Evolutionary conservation across 2,797 vertebrate species (phyloP).

Genomic region (Todus mexicanus): DNA sequence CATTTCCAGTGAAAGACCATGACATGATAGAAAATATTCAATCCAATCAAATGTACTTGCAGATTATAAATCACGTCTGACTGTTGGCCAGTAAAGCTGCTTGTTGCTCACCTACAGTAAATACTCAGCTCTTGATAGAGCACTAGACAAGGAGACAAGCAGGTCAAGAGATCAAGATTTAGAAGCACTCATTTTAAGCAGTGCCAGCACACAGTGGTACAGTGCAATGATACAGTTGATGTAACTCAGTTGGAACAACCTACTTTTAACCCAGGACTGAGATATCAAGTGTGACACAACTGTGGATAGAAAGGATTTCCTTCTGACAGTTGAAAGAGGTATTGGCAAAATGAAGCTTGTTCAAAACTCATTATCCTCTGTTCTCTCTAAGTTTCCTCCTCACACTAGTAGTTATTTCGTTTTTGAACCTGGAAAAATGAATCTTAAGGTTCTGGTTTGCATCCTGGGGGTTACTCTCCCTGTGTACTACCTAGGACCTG

Average conservation of each 20-base stretch:
- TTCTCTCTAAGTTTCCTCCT: background rate
- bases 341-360: background rate
- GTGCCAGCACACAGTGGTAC: background rate
- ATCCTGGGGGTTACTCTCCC: background rate
- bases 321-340: background rate
- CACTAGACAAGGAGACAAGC: background rate
- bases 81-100: background rate
- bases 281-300: background rate
- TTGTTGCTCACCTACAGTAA: background rate
- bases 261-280: background rate
- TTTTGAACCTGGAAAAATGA: background rate
- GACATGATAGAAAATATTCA: background rate
- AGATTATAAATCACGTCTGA: background rate
- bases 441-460: background rate
- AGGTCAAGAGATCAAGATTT: background rate
- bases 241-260: background rate
- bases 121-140: background rate
- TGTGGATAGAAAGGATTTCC: background rate
- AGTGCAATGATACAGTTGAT: background rate
- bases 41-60: background rate
- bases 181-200: background rate
- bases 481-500: fast-evolving
- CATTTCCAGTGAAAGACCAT: background rate
- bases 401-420: background rate
- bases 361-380: background rate